A percentile compares a stretch with the other conserved stretches of the same genome.
Conservation (phyloP, 2,797 vertebrate species). For the Rhinichthys osculus region DNA sequence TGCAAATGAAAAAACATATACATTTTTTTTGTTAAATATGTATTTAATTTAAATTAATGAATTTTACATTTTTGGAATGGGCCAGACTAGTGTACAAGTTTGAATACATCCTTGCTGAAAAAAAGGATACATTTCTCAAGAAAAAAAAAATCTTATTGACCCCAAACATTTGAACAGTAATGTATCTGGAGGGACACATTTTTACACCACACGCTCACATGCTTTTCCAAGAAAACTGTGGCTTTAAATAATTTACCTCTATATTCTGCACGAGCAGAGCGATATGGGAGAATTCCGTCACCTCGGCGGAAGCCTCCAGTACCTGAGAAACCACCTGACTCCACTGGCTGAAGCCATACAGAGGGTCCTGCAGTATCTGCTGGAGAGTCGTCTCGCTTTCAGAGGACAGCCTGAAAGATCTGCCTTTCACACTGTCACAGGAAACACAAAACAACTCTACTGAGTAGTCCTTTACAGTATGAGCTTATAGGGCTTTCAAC, state of each 20-base stretch:
- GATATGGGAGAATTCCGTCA: slow-evolving; percentile 81
- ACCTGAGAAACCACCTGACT: slow-evolving; percentile 77
- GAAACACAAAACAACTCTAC: slow-evolving; percentile 16
- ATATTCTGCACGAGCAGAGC: slow-evolving; percentile 83
- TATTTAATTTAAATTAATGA: not conserved
- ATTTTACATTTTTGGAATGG: not conserved
- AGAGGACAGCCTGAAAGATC: slow-evolving; percentile 78
- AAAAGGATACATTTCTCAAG: not conserved
- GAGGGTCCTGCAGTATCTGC: slow-evolving; percentile 82
- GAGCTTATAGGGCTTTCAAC: not conserved
- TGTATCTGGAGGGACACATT: not conserved
- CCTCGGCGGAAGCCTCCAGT: slow-evolving; percentile 78
- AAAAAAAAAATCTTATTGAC: not conserved
- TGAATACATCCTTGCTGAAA: not conserved
- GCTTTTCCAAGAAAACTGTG: not conserved
- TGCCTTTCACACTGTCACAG: slow-evolving; percentile 82
- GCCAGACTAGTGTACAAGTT: not conserved
- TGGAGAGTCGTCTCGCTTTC: slow-evolving; percentile 78
- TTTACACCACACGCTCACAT: not conserved
- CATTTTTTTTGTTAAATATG: not conserved
- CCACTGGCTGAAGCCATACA: slow-evolving; percentile 85
- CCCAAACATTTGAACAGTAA: not conserved
- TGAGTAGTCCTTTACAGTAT: not conserved
- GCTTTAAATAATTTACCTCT: slow-evolving; percentile 79
- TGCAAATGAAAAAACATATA: not conserved